Evolutionary conservation across 2,797 vertebrate species (phyloP).

Genomic region (Tangara arthus): DNA sequence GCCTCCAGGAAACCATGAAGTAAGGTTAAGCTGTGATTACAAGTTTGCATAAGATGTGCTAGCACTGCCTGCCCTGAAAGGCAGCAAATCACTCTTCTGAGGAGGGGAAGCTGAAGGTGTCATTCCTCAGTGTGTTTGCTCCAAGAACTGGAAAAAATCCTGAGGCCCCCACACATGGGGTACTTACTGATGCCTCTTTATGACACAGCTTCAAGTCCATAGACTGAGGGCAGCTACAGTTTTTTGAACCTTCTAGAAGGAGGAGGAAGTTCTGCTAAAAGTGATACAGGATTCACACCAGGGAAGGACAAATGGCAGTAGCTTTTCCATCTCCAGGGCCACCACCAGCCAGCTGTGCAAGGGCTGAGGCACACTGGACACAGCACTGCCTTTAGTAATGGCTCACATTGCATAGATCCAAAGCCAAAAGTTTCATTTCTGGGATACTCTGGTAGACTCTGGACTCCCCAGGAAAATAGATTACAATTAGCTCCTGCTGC

Average conservation of each 20-base stretch:
- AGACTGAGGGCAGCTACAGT: not conserved
- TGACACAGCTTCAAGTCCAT: not conserved
- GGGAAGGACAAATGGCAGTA: not conserved
- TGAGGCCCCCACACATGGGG: accelerated
- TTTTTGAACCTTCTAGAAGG: not conserved
- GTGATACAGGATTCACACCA: not conserved
- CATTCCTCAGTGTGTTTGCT: not conserved
- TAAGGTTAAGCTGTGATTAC: not conserved
- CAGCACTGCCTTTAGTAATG: not conserved
- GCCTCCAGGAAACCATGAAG: not conserved
- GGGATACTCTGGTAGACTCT: not conserved
- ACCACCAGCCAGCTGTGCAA: not conserved
- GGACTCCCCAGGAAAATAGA: not conserved
- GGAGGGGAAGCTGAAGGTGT: not conserved
- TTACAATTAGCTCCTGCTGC: not conserved
- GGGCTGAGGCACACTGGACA: not conserved
- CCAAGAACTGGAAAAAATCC: not conserved
- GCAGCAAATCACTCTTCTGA: not conserved
- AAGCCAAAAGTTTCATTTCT: not conserved
- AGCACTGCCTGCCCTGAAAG: not conserved
- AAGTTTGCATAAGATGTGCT: not conserved
- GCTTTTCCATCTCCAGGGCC: not conserved
- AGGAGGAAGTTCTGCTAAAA: not conserved
- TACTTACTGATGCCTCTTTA: not conserved
- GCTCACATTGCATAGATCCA: not conserved